Conservation (phyloP, 2,888 invertebrate species). For the Sinopyrophorus schimmeli region DNA sequence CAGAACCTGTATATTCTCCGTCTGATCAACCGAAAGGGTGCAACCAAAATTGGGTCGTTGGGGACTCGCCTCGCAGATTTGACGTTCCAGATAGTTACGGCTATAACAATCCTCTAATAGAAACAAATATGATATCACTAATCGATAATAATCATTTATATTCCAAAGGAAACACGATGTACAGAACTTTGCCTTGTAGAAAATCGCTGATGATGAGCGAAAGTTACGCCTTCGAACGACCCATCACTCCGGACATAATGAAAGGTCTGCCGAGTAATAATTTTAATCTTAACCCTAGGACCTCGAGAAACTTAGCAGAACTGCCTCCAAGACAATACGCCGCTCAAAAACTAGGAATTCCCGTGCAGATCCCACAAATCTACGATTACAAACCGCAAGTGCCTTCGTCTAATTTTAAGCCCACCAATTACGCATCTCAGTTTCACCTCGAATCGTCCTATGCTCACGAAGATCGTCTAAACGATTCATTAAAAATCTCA, state of each 20-base stretch:
- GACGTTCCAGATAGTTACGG: constrained; percentile 19
- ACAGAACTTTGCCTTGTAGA: constrained; percentile 56
- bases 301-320: constrained; percentile 2
- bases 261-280: constrained; percentile 51
- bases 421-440: too few relatives aligned
- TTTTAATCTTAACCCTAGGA: constrained; percentile 5
- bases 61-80: constrained; percentile 15
- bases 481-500: constrained; percentile 64
- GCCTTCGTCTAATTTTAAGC: too few relatives aligned
- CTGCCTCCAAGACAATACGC: constrained; percentile 33
- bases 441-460: too few relatives aligned
- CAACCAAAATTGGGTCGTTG: constrained; percentile 38
- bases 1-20: constrained; percentile 52
- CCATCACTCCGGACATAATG: constrained; percentile 60
- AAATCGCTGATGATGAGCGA: constrained; percentile 52
- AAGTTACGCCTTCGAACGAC: constrained; percentile 53
- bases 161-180: constrained; percentile 38
- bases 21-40: constrained; percentile 45
- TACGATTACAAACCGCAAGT: constrained; percentile 21
- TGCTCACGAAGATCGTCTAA: not conserved
- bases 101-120: constrained; percentile 31
- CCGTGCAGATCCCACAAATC: constrained; percentile 43
- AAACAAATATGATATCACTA: constrained; percentile 23
- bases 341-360: constrained; percentile 47
- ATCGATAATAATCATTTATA: constrained; percentile 4